Percentiles rank a stretch among this genome's conserved stretches.
Conservation (phyloP, 2,797 vertebrate species). For the Takifugu rubripes region DNA sequence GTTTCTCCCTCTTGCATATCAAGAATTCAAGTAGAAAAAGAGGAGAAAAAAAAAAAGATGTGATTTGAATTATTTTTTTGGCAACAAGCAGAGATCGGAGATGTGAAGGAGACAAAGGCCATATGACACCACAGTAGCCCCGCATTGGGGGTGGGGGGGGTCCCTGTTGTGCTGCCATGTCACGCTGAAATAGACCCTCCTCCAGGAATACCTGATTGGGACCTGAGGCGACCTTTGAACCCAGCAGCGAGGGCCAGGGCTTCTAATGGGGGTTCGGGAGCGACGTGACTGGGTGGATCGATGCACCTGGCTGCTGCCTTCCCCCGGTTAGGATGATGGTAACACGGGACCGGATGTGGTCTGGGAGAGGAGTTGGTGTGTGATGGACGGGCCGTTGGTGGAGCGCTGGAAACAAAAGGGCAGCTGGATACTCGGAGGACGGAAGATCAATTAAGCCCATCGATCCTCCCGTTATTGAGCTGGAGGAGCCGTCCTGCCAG, state of each 20-base stretch:
- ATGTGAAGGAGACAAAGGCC: constrained; percentile 59
- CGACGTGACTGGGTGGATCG: background rate
- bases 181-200: constrained; percentile 37
- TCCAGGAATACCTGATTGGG: constrained; percentile 56
- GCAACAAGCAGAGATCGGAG: constrained; percentile 53
- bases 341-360: constrained; percentile 55
- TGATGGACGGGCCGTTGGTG: constrained; percentile 71
- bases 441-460: constrained; percentile 74
- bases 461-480: constrained; percentile 72
- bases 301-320: constrained; percentile 66
- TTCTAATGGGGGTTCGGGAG: constrained; percentile 44
- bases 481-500: constrained; percentile 37
- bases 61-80: constrained; percentile 49
- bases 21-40: constrained; percentile 78
- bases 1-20: constrained; percentile 73
- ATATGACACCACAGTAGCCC: constrained; percentile 3
- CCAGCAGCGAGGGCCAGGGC: constrained; percentile 37
- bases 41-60: constrained; percentile 31
- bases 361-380: constrained; percentile 52
- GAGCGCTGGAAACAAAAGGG: constrained; percentile 57
- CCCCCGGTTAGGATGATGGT: constrained; percentile 74
- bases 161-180: constrained; percentile 17
- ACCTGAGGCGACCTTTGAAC: constrained; percentile 64
- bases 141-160: constrained; percentile 14
- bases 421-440: constrained; percentile 63